A percentile compares a stretch with the other conserved stretches of the same genome.
These are phyloP conservation scores for Tenthredo scrophulariae DNA, from an alignment of 2,888 invertebrate genomes.

Conservation along the genomic window DNA sequence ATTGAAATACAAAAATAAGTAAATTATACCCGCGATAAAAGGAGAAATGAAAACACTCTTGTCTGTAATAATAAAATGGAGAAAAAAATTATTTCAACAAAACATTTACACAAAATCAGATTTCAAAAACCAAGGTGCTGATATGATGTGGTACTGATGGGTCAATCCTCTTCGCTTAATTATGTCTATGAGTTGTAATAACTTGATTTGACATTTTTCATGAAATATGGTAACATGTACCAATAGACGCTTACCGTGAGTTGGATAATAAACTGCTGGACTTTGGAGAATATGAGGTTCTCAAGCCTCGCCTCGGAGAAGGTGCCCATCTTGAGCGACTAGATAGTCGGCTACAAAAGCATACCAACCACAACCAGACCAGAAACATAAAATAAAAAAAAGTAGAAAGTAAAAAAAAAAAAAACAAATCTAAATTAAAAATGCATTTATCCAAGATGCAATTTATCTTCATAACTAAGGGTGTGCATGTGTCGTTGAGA, in stretches of 20 bases:
- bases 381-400: slow-evolving; percentile 55
- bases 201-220: neutral
- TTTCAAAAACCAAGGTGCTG: neutral
- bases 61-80: too few species aligned
- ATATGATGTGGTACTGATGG: neutral
- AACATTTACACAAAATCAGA: too few species aligned
- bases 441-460: slow-evolving; percentile 34
- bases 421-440: slow-evolving; percentile 18
- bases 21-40: neutral
- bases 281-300: slow-evolving; percentile 59
- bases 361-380: slow-evolving; percentile 57
- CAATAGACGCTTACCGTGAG: slow-evolving; percentile 63
- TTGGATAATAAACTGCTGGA: slow-evolving; percentile 56
- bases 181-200: neutral
- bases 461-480: neutral
- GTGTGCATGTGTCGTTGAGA: neutral
- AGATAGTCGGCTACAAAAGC: slow-evolving; percentile 68
- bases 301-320: slow-evolving; percentile 67
- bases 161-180: neutral
- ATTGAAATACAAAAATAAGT: neutral
- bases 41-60: neutral
- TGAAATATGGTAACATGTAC: neutral
- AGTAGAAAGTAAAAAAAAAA: slow-evolving; percentile 49
- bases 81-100: too few species aligned
- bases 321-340: slow-evolving; percentile 67